Base-by-base conservation (phyloP, 2,113 vertebrate genomes). In the Tiliqua scincoides region DNA sequence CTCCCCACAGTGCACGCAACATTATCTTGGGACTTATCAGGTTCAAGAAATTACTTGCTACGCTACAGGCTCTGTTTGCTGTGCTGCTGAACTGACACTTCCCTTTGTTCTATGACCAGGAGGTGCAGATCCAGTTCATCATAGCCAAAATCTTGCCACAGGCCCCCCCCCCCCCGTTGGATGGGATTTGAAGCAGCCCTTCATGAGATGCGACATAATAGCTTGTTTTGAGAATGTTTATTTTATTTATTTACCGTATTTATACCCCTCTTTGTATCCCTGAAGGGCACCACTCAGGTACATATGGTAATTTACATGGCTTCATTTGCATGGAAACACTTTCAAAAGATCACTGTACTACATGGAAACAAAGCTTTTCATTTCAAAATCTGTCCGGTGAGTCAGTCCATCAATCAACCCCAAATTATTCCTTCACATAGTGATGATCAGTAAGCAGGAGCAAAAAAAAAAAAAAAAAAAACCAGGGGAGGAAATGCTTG, bases 391-490 rank as follows among this genome's bases (percentile, higher is more conserved):
- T 78, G n/a, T 32, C 23, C 10, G 6, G n/a, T 72, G 79, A 84
- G 65, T 63, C 12, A 77, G 1, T 4, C 81, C 37, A 52, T 80
- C 72, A 78, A 25, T 78, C 80, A 54, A 85, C 87, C 52, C 72
- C 77, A 80, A 92, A 85, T 11, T 62, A 7, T 27, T 12, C 82
- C 11, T 0, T 6, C 4, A 79, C 62, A 5, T n/a, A 86, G 59
- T 3, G 14, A 3, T 84, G 85, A 88, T 72, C 8, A 88, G 23
- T 70, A 78, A 85, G 35, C 79, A 30, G 83, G 23, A 91, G 89
- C 3, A 80, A 87, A 90, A 35, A 2, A 0, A 85, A 57, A 12
- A 12, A 12, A 80, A 87, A 90, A 35, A 2, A 0, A 85, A 57
- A 12, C 6, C 6, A 57, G 6, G 10, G 54, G 54, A 57, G 54